These are phyloP conservation scores for Drosophila leontia DNA, from an alignment of 1,140 invertebrate genomes.

Conservation along the genomic window DNA sequence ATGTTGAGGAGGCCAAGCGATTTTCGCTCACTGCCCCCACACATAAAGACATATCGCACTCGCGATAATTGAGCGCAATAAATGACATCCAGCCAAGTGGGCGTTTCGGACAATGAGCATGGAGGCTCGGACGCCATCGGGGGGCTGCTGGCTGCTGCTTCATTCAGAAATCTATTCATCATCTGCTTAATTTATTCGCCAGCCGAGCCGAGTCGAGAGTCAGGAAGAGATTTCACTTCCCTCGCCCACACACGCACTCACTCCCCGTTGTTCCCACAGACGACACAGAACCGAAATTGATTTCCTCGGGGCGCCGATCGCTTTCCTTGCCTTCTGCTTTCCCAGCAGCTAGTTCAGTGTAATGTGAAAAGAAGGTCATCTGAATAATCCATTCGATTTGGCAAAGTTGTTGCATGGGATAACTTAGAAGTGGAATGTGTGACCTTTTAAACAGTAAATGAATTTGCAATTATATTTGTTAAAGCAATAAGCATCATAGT, in stretches of 20 bases:
- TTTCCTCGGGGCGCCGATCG: conserved; percentile 21
- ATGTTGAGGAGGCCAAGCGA: conserved; percentile 21
- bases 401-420: not conserved
- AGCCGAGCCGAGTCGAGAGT: conserved; percentile 11
- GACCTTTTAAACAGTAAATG: too few relatives aligned
- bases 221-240: conserved; percentile 47
- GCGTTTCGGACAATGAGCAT: conserved; percentile 21
- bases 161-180: conserved; percentile 21
- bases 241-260: conserved; percentile 21
- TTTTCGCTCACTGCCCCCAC: conserved; percentile 15
- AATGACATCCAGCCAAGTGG: conserved; percentile 40
- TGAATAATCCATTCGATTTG: conserved; percentile 23
- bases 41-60: conserved; percentile 19
- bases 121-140: not conserved
- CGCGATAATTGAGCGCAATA: conserved; percentile 54
- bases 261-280: conserved; percentile 8
- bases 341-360: conserved; percentile 65
- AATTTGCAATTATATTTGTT: too few relatives aligned
- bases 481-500: too few relatives aligned
- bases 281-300: conserved; percentile 15
- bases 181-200: conserved; percentile 36
- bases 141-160: not conserved
- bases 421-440: too few relatives aligned
- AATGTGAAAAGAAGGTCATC: conserved; percentile 40
- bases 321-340: conserved; percentile 47